A percentile compares a stretch with the other conserved stretches of the same genome.
phyloP scores from a whole-genome alignment of 2,888 invertebrate species.

The Drosophila affinis region DNA sequence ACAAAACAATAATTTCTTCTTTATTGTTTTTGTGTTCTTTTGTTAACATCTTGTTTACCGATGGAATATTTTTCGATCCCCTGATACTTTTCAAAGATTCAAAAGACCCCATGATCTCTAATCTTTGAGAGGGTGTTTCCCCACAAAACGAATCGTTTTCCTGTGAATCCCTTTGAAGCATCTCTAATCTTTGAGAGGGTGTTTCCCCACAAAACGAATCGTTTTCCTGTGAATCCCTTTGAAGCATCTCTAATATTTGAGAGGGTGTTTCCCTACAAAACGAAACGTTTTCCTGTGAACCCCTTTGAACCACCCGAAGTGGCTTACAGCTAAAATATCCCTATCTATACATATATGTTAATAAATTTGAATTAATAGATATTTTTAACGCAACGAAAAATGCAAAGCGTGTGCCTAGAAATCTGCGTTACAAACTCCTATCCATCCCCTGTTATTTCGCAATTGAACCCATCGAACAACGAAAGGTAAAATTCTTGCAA shows the following conservation, averaged over 20 bases:
- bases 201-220: not conserved
- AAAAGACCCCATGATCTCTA: not conserved
- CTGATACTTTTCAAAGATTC: not conserved
- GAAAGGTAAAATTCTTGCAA: not conserved
- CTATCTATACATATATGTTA: no score
- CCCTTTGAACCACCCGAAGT: constrained; percentile 3
- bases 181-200: constrained; percentile 8
- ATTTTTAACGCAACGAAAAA: no score
- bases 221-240: not conserved
- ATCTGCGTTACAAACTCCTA: not conserved
- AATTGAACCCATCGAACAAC: not conserved
- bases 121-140: constrained; percentile 5
- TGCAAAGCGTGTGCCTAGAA: no score
- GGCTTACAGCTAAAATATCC: constrained; percentile 8
- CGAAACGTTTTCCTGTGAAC: not conserved
- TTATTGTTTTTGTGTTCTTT: constrained; percentile 11
- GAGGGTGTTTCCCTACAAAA: not conserved
- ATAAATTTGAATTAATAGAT: no score
- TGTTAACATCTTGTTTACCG: constrained; percentile 44
- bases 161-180: constrained; percentile 2
- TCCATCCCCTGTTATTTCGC: not conserved
- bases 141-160: not conserved
- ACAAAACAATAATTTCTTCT: constrained; percentile 30
- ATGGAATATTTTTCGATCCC: constrained; percentile 48
- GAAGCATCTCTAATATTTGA: constrained; percentile 6